phyloP scores from a whole-genome alignment of 2,888 invertebrate genomes.

The Coleophora flavipennella region DNA sequence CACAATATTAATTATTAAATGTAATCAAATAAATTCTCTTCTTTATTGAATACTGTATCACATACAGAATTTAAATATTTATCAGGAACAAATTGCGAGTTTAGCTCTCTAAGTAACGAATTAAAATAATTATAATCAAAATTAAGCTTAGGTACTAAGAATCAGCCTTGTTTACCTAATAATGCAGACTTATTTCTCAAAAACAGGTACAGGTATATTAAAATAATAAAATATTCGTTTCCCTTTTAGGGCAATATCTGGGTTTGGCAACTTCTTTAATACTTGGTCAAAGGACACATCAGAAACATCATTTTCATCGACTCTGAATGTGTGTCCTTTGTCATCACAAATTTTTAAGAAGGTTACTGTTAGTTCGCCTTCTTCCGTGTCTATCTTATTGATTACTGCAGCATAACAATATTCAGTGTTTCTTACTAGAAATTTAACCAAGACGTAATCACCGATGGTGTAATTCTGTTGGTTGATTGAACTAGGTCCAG shows the following conservation, averaged over 20 bases:
- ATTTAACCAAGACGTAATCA: conserved; percentile 8
- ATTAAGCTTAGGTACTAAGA: too few species aligned
- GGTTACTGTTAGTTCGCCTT: conserved; percentile 13
- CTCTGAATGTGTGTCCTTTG: conserved; percentile 9
- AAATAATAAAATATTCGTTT: neutral
- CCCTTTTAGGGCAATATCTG: neutral
- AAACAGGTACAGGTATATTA: neutral
- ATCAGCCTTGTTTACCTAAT: too few species aligned
- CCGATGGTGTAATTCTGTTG: conserved; percentile 7
- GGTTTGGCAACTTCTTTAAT: conserved; percentile 11
- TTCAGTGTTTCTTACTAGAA: conserved; percentile 9
- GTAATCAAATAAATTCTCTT: too few species aligned
- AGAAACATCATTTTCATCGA: conserved; percentile 15
- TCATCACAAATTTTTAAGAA: conserved; percentile 13
- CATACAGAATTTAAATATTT: too few species aligned
- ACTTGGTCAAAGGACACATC: conserved; percentile 14
- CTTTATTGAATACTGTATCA: too few species aligned
- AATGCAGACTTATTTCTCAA: neutral
- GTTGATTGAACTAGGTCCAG: conserved; percentile 4
- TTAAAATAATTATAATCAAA: too few species aligned
- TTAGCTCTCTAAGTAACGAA: too few species aligned
- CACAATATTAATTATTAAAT: too few species aligned
- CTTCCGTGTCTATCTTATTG: conserved; percentile 10
- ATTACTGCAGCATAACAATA: conserved; percentile 12
- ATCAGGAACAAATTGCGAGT: too few species aligned